Conservation (phyloP, 2,888 invertebrate species). For the Thera britannica region DNA sequence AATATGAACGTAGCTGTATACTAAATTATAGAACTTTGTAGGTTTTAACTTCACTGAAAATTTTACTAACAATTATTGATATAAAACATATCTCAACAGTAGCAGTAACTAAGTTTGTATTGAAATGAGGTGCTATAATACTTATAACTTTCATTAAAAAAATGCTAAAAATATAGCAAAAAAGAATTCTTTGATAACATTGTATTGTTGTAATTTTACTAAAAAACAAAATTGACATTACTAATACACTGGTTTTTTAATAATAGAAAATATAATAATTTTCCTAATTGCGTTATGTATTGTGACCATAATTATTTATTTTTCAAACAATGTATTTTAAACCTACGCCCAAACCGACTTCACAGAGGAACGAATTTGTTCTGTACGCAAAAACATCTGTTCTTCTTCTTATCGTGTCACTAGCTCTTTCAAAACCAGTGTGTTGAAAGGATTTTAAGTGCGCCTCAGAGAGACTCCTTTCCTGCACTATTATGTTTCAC, state of each 20-base stretch:
- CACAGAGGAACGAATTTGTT: background rate
- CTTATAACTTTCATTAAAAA: background rate
- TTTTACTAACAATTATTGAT: background rate
- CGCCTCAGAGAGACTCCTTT: no score
- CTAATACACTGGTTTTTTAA: background rate
- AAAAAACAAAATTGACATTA: background rate
- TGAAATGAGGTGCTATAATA: background rate
- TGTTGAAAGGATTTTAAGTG: no score
- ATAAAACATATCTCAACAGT: background rate
- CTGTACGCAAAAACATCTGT: background rate
- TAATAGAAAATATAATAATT: background rate
- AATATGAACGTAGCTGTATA: conserved; percentile 57
- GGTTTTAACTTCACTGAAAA: conserved; percentile 43
- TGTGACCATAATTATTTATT: background rate
- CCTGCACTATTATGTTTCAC: no score
- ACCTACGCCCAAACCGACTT: background rate
- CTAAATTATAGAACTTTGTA: conserved; percentile 25
- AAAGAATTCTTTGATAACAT: background rate
- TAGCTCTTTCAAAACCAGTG: no score
- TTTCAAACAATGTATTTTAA: conserved; percentile 4
- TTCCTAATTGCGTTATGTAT: background rate
- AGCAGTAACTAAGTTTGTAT: background rate
- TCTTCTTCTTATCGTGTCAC: background rate
- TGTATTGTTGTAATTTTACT: background rate
- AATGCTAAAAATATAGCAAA: background rate